Evolutionary conservation across 1,140 invertebrate species (phyloP).

Genomic region (Oryctes rhinoceros): DNA sequence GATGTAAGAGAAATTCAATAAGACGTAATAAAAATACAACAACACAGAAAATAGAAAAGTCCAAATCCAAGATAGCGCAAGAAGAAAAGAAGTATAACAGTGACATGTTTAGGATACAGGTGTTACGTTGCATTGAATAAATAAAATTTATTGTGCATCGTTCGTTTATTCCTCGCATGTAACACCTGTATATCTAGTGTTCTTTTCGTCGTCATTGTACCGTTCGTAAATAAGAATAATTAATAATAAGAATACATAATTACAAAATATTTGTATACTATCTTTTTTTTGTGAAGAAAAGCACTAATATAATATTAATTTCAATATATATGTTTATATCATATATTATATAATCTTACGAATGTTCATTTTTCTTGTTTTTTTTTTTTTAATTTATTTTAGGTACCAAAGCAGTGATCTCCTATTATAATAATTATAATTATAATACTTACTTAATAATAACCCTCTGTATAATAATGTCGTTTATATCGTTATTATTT

Average conservation of each 20-base stretch:
- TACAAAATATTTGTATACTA: conserved; percentile 27
- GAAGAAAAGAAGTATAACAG: too few relatives aligned
- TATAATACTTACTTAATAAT: conserved; percentile 37
- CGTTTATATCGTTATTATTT: conserved; percentile 26
- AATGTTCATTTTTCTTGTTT: neutral
- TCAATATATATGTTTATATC: conserved; percentile 21
- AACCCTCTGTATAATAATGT: conserved; percentile 36
- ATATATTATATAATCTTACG: conserved; percentile 28
- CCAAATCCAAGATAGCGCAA: too few relatives aligned
- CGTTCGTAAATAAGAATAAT: too few relatives aligned
- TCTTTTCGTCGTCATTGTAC: too few relatives aligned
- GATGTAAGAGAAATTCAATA: too few relatives aligned
- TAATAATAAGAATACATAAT: neutral
- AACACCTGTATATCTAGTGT: too few relatives aligned
- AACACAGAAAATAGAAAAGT: too few relatives aligned
- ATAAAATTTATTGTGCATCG: too few relatives aligned
- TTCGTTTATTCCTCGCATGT: too few relatives aligned
- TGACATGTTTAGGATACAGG: too few relatives aligned
- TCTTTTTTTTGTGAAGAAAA: conserved; percentile 37
- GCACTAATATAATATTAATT: conserved; percentile 39
- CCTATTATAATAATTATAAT: conserved; percentile 21
- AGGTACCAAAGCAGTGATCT: conserved; percentile 42
- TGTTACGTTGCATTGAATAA: too few relatives aligned
- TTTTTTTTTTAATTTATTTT: conserved; percentile 21
- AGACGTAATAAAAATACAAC: too few relatives aligned